These are phyloP conservation scores for Penelope pileata DNA, from an alignment of 2,113 vertebrate species.

Conservation along the genomic window DNA sequence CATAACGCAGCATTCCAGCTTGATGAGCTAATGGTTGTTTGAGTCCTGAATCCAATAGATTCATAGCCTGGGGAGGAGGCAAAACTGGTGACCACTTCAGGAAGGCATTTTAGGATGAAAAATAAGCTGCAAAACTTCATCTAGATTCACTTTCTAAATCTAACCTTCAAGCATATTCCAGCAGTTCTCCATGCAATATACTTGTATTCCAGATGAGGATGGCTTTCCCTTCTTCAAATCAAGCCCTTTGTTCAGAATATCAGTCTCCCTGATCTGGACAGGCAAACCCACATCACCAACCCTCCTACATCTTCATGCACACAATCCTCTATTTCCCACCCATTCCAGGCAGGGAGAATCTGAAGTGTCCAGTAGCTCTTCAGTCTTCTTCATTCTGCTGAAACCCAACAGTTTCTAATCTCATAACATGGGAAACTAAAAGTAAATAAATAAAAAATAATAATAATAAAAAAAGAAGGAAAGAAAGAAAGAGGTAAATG, in stretches of 20 bases:
- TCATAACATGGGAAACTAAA: neutral
- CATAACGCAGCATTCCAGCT: neutral
- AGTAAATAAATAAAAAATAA: neutral
- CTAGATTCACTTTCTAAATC: neutral
- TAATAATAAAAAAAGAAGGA: neutral
- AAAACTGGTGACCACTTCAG: neutral
- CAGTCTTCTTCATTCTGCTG: neutral
- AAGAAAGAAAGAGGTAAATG: neutral
- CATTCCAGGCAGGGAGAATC: neutral
- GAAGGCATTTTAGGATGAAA: neutral
- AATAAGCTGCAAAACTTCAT: neutral
- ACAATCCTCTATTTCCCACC: neutral
- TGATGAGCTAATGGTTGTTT: neutral
- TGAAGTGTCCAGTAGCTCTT: neutral
- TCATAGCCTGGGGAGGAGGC: neutral
- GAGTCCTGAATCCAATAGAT: neutral
- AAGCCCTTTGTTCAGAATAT: neutral
- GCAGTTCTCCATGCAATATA: neutral
- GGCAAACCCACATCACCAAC: neutral
- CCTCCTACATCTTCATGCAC: neutral
- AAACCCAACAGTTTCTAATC: neutral
- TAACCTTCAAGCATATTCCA: neutral
- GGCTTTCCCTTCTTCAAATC: neutral
- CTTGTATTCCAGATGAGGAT: neutral
- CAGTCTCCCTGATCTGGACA: neutral